Base-by-base conservation (phyloP, 2,797 vertebrate genomes). In the Gymnoscopelus braueri region DNA sequence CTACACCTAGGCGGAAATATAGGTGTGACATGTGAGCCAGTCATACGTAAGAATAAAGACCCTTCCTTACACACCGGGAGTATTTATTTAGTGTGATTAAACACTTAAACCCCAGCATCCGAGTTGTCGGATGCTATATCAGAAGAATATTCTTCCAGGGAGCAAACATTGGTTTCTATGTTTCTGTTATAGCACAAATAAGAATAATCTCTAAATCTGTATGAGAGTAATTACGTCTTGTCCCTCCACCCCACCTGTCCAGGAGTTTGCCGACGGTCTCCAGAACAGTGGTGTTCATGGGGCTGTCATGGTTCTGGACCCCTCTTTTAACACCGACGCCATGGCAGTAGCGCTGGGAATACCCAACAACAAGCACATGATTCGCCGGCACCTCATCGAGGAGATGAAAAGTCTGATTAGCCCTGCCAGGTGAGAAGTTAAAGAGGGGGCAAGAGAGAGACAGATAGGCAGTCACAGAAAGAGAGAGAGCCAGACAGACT, bases 181-280 rank as follows among this genome's bases (percentile, higher is more conserved):
- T 55, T 55, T 55, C 10, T 55, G n/a, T 55, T 55, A 19, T 19
- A 19, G 15, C 1, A 23, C 19, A 1, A 61, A 51, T 6, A n/a
- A 3, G 3, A 61, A 51, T 6, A 29, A 7, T 39, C 13, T 47
- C 10, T 47, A 12, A 56, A 11, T 13, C 32, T 57, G 26, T 14
- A 56, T 29, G 55, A 57, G 10, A 32, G 1, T 23, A 61, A 15
- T 29, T 14, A 26, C 14, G 9, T 50, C 8, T 60, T 14, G 13
- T 3, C 4, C 49, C 3, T 57, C 5, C 48, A 2, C 66, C 44
- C 39, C 59, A 4, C 65, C 9, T 60, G 5, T 65, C 12, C 73
- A 96, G 96, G 95, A 97, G 83, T 97, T 94, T 7, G 93, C 94
- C 0, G 95, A 96, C 71, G 92, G 81, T 80, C 93, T 97, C 60